Conservation (phyloP, 2,888 invertebrate genomes). For the Deilephila porcellus region DNA sequence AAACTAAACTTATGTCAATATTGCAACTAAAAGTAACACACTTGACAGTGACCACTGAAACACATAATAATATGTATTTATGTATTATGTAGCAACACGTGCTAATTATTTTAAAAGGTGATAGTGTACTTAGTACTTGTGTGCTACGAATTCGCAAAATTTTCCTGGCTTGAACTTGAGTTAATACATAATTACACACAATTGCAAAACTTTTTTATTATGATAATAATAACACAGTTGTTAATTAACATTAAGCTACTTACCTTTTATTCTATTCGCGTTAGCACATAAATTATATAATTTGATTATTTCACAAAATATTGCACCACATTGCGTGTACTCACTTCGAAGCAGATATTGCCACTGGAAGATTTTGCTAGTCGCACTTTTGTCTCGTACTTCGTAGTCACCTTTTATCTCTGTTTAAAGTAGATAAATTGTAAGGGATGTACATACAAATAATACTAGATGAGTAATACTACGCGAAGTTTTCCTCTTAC, state of each 20-base stretch:
- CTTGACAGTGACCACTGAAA: background rate
- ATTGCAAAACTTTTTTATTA: background rate
- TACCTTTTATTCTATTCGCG: background rate
- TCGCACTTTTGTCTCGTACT: background rate
- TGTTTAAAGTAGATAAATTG: background rate
- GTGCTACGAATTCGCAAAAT: background rate
- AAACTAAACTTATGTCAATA: background rate
- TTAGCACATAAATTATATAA: constrained; percentile 62
- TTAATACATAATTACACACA: background rate
- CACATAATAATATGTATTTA: too few species aligned
- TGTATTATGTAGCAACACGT: background rate
- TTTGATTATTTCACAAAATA: constrained; percentile 49
- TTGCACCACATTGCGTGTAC: constrained; percentile 62
- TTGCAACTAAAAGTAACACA: background rate
- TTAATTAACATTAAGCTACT: background rate
- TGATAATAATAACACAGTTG: too few species aligned
- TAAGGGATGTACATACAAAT: background rate
- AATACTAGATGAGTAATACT: background rate
- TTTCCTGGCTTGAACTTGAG: background rate
- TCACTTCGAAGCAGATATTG: constrained; percentile 32
- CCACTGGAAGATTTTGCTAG: background rate
- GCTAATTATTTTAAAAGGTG: background rate
- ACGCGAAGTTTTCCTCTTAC: background rate
- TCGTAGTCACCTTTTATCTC: background rate
- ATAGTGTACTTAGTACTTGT: background rate